Conservation (phyloP, 2,113 vertebrate species). For the Crocuta crocuta region DNA sequence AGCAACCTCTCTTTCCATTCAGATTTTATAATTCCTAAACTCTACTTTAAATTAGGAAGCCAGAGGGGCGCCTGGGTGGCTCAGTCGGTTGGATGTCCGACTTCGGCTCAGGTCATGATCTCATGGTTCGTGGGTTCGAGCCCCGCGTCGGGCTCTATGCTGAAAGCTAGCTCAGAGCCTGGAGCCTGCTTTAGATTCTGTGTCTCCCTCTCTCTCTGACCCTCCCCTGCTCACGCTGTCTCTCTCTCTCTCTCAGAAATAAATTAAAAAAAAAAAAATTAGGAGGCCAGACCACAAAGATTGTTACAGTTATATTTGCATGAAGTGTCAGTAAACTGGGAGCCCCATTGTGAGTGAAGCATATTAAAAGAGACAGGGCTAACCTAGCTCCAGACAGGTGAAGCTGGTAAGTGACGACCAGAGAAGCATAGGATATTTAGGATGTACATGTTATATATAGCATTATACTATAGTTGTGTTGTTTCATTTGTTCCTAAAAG, state of each 20-base stretch:
- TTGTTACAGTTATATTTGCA: neutral
- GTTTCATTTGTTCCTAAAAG: constrained; percentile 53
- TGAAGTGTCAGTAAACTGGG: neutral
- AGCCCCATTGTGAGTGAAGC: neutral
- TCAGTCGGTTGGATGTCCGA: too few species aligned
- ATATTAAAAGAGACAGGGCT: neutral
- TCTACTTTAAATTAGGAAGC: neutral
- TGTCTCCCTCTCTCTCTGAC: too few species aligned
- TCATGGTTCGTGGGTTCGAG: too few species aligned
- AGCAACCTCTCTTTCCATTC: constrained; percentile 16
- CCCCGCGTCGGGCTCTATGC: too few species aligned
- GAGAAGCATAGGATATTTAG: neutral
- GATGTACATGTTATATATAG: neutral
- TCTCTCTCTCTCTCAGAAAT: too few species aligned
- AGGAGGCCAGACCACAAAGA: constrained; percentile 27
- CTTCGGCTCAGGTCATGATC: too few species aligned
- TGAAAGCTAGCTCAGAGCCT: too few species aligned
- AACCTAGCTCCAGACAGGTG: neutral
- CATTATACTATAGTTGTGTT: neutral
- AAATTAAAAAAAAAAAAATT: neutral
- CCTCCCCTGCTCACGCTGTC: too few species aligned
- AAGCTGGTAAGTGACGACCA: neutral
- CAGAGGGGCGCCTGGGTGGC: neutral
- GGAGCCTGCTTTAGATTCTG: too few species aligned
- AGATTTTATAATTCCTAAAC: constrained; percentile 5